phyloP scores from a whole-genome alignment of 1,140 invertebrate species.

The Leptinotarsa defecta region DNA sequence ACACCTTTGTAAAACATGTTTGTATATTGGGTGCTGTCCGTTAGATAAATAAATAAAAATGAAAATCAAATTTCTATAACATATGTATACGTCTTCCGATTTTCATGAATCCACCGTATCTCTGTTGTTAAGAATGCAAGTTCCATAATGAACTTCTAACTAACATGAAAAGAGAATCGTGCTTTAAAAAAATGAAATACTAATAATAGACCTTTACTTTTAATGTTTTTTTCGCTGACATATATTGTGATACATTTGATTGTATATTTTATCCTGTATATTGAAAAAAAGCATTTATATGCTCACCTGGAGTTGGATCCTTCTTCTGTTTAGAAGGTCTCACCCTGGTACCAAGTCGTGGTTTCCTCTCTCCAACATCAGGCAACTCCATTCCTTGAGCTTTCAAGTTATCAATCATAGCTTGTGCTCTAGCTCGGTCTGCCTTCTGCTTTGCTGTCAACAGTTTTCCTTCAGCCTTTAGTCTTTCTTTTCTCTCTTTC shows the following conservation, averaged over 20 bases:
- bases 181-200: no score
- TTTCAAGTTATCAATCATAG: constrained; percentile 85
- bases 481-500: constrained; percentile 80
- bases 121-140: no score
- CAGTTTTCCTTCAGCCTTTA: constrained; percentile 94
- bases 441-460: constrained; percentile 91
- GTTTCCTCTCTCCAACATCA: constrained; percentile 74
- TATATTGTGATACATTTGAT: neutral
- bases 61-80: no score
- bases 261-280: neutral
- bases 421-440: constrained; percentile 83
- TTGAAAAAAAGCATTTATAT: neutral
- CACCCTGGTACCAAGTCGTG: constrained; percentile 74
- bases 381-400: constrained; percentile 75
- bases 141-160: no score
- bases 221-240: neutral
- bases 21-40: no score
- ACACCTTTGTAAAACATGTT: no score
- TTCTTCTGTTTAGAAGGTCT: constrained; percentile 73
- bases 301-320: constrained; percentile 30
- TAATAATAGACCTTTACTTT: no score
- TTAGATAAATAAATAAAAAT: no score
- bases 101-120: no score
- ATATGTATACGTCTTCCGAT: no score
- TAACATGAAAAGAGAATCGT: no score